Conservation (phyloP, 1,140 invertebrate genomes). For the Limonius californicus region DNA sequence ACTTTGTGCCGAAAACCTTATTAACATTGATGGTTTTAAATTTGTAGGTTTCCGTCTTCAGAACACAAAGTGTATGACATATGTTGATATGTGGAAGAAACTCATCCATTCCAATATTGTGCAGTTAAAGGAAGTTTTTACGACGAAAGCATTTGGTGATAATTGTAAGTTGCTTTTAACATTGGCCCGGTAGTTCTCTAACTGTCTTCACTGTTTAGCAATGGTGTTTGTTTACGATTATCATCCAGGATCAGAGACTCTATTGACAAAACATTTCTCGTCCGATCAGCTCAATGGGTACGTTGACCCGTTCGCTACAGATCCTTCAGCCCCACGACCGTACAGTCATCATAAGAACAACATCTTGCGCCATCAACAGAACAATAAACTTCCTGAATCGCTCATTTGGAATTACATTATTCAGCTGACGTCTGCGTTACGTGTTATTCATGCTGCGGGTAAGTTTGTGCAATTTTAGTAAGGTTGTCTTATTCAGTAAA, state of each 20-base stretch:
- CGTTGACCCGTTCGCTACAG: conserved; percentile 76
- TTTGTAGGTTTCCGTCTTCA: conserved; percentile 67
- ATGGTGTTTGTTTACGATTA: conserved; percentile 96
- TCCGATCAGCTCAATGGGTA: conserved; percentile 67
- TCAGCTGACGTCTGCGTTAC: conserved; percentile 90
- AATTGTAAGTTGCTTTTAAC: conserved; percentile 61
- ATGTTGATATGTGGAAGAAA: conserved; percentile 92
- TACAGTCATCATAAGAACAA: conserved; percentile 83
- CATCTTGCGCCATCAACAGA: conserved; percentile 64
- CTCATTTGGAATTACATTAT: conserved; percentile 95
- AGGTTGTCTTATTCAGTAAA: no score
- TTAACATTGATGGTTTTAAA: no score
- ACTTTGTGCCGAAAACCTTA: no score
- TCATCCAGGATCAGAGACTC: conserved; percentile 83
- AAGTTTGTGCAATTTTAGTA: conserved; percentile 15
- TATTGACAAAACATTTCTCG: conserved; percentile 83
- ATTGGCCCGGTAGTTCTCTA: not conserved
- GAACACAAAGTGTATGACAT: conserved; percentile 78
- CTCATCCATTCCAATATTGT: conserved; percentile 91
- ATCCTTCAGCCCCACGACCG: conserved; percentile 75
- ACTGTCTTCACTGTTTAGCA: conserved; percentile 59
- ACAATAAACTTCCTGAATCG: conserved; percentile 79
- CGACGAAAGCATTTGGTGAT: conserved; percentile 93
- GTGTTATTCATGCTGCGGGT: conserved; percentile 84
- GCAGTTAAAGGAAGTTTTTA: conserved; percentile 87